Evolutionary conservation across 2,888 invertebrate genomes (phyloP).

Genomic region (Platycnemis pennipes): DNA sequence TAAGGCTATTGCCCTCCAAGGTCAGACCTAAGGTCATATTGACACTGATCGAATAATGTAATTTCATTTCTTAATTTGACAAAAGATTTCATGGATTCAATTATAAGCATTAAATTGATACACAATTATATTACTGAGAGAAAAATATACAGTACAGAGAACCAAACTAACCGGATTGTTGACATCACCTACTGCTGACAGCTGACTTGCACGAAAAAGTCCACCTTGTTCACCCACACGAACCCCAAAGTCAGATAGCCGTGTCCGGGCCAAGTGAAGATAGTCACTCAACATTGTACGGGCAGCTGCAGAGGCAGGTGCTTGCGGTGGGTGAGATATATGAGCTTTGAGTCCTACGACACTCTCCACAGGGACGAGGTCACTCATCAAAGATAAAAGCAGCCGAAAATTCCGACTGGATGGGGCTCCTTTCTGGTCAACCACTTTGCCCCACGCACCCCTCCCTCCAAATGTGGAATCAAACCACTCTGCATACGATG

Average conservation of each 20-base stretch:
- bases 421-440: neutral
- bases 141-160: neutral
- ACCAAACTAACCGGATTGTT: neutral
- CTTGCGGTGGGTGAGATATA: slow-evolving; percentile 36
- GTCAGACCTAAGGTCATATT: too few species aligned
- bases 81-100: neutral
- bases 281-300: slow-evolving; percentile 12
- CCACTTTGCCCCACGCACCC: neutral
- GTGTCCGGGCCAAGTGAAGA: slow-evolving; percentile 46
- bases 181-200: neutral
- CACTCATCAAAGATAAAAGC: slow-evolving; percentile 25
- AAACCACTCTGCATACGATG: slow-evolving; percentile 54
- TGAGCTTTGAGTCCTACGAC: slow-evolving; percentile 23
- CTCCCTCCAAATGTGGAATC: slow-evolving; percentile 20
- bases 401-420: slow-evolving; percentile 28
- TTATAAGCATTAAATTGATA: neutral
- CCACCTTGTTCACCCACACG: slow-evolving; percentile 30
- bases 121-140: too few species aligned
- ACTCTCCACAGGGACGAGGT: slow-evolving; percentile 53
- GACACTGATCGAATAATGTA: too few species aligned
- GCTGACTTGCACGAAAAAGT: neutral
- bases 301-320: neutral
- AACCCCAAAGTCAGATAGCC: slow-evolving; percentile 45
- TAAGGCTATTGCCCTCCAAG: too few species aligned
- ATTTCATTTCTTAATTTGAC: too few species aligned